Conservation (phyloP, 2,113 vertebrate genomes). For the Phyllostomus hastatus region DNA sequence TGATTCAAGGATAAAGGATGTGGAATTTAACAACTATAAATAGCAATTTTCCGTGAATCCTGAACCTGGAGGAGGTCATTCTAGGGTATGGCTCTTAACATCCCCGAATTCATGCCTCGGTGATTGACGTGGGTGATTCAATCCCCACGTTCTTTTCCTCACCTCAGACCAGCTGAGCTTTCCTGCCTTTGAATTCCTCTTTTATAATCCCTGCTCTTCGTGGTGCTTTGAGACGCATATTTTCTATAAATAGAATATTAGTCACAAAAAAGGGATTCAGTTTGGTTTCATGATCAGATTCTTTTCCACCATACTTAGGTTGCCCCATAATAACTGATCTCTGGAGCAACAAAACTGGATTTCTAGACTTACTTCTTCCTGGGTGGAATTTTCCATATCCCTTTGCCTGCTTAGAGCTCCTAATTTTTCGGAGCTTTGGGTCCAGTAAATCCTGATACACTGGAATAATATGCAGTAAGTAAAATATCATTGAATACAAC, state of each 20-base stretch:
- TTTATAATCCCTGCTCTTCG: constrained; percentile 58
- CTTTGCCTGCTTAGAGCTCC: background rate
- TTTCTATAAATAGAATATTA: constrained; percentile 71
- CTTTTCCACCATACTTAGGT: background rate
- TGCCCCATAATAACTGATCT: constrained; percentile 35
- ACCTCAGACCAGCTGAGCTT: constrained; percentile 57
- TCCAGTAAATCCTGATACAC: background rate
- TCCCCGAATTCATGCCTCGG: constrained; percentile 19
- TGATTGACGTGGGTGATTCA: constrained; percentile 39
- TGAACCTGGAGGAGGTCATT: background rate
- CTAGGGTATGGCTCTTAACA: background rate
- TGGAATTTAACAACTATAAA: background rate
- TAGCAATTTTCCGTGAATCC: background rate
- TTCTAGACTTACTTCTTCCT: background rate
- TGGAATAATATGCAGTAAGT: background rate
- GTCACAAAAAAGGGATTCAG: constrained; percentile 53
- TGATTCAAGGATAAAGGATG: background rate
- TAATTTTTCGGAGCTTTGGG: background rate
- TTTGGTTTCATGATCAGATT: constrained; percentile 52
- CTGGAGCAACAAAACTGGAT: background rate
- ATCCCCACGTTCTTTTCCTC: constrained; percentile 58
- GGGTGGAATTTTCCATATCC: constrained; percentile 56
- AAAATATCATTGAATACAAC: background rate
- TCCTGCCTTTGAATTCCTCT: constrained; percentile 65
- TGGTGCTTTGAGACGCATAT: constrained; percentile 53